Base-by-base conservation (phyloP, 2,113 vertebrate genomes). In the Epinephelus lanceolatus region DNA sequence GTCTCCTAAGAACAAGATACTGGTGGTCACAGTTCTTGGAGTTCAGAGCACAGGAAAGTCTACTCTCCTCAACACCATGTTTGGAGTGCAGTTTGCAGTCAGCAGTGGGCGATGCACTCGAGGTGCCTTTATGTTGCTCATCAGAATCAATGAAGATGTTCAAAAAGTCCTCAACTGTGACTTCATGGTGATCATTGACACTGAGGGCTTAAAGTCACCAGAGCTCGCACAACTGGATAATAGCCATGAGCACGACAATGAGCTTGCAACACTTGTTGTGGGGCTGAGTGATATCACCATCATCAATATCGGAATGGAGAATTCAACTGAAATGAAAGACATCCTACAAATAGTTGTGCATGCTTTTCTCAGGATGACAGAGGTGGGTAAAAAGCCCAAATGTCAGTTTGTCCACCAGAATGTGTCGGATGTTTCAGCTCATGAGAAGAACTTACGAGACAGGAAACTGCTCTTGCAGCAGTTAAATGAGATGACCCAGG, bases 21-120 rank as follows among this genome's bases (percentile, higher is more conserved):
- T 91, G 65, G 95, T 96, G 0, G 83, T 96, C 21, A 96, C 96
- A 1, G 94, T 95, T 4, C 88, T 97, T 66, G 96, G 96, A 2
- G 93, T 95, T 12, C 95, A 96, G 2, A 96, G 95, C 90, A 96
- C 96, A 1, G 96, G 96, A 33, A 97, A 97, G 69, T 97, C 96
- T 76, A 97, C 96, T 2, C 94, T 97, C 1, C 95, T 97, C 4
- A 97, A 96, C 86, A 96, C 96, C 72, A 96, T 97, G 96, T 97
- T 97, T 82, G 96, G 96, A 33, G 92, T 96, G 45, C 96, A 95
- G 85, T 97, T 97, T 87, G 92, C 95, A 55, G 95, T 96, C 3
- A 95, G 96, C 84, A 95, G 90, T 85, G 94, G 95, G 12, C 88
- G 93, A 74, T 94, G 95, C 42, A 25, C 25, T 25, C 25, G 25